These are phyloP conservation scores for Mus minutoides DNA, from an alignment of 2,797 vertebrate genomes.

Conservation along the genomic window DNA sequence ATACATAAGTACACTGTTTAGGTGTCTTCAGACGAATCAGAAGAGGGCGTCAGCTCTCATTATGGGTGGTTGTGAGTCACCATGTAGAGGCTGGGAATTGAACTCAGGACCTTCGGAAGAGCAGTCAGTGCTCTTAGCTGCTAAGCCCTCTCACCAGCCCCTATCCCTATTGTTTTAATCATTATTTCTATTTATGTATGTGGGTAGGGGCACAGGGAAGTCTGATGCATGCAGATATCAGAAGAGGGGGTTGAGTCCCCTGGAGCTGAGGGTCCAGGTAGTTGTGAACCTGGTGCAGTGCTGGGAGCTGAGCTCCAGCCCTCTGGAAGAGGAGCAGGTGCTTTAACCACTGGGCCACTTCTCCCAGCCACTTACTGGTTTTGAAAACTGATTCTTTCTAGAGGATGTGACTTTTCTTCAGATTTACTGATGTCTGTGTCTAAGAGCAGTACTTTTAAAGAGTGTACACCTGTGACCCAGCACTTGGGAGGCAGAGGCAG, in stretches of 20 bases:
- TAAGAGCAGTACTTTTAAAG: constrained; percentile 16
- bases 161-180: not conserved
- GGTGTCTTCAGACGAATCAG: too few relatives aligned
- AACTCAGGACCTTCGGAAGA: too few relatives aligned
- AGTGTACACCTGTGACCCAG: not conserved
- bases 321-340: not conserved
- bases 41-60: too few relatives aligned
- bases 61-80: too few relatives aligned
- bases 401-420: constrained; percentile 34
- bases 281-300: not conserved
- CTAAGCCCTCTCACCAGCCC: too few relatives aligned
- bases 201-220: not conserved
- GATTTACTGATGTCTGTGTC: not conserved
- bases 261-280: not conserved
- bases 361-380: not conserved
- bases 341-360: not conserved
- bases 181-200: not conserved
- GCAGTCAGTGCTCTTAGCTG: too few relatives aligned
- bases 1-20: too few relatives aligned
- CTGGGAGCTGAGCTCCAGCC: not conserved
- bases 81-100: too few relatives aligned
- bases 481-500: not conserved
- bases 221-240: not conserved
- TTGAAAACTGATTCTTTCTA: not conserved
- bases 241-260: not conserved